A percentile compares a stretch with the other conserved stretches of the same genome.
phyloP scores from a whole-genome alignment of 2,113 vertebrate genomes.

The Onychostruthus taczanowskii region DNA sequence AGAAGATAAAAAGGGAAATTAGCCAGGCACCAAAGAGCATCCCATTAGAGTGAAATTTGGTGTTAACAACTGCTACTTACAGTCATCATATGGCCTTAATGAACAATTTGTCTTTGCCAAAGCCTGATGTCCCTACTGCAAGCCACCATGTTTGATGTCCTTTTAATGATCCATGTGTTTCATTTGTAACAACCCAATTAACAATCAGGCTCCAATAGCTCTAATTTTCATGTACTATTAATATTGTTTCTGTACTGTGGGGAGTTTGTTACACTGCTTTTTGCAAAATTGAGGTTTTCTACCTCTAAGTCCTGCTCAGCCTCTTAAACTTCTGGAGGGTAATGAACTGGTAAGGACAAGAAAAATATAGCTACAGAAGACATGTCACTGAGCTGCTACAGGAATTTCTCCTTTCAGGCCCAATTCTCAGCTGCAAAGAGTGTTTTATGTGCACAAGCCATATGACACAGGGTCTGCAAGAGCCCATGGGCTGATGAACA shows the following conservation, averaged over 20 bases:
- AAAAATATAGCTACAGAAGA: neutral
- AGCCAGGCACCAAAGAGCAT: slow-evolving; percentile 24
- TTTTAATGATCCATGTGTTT: slow-evolving; percentile 55
- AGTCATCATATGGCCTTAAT: slow-evolving; percentile 43
- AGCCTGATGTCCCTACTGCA: neutral
- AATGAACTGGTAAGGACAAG: neutral
- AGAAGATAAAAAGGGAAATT: slow-evolving; percentile 17
- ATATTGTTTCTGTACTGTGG: slow-evolving; percentile 9
- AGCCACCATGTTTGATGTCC: slow-evolving; percentile 48
- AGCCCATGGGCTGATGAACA: neutral
- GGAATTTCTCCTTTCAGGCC: neutral
- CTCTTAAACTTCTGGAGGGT: neutral
- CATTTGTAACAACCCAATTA: slow-evolving; percentile 56
- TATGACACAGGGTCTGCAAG: neutral
- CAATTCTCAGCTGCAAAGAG: neutral
- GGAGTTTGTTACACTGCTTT: neutral
- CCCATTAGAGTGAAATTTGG: slow-evolving; percentile 12
- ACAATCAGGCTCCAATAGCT: neutral
- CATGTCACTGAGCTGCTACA: neutral
- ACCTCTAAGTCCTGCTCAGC: neutral
- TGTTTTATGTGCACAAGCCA: neutral
- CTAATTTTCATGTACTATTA: slow-evolving; percentile 36
- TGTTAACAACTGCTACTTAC: neutral
- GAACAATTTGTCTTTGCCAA: slow-evolving; percentile 58
- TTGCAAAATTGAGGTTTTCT: slow-evolving; percentile 17